Evolutionary conservation across 2,113 vertebrate genomes (phyloP).

Genomic region (Paraplagusia blochii): DNA sequence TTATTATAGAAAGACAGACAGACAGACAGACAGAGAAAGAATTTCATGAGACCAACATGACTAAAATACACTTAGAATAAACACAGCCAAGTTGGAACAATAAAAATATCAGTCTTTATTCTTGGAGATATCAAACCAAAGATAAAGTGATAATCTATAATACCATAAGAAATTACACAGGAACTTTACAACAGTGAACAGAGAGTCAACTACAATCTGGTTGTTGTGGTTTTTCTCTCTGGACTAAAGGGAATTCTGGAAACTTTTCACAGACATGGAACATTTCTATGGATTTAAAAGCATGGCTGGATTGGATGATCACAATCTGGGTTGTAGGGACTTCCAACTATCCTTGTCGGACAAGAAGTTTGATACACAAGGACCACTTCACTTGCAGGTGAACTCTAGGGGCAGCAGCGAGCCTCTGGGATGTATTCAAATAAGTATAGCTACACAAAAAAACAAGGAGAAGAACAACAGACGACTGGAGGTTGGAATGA

Average conservation of each 20-base stretch:
- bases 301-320: too few relatives aligned
- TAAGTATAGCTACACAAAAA: conserved; percentile 16
- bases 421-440: conserved; percentile 27
- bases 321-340: too few relatives aligned
- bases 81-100: conserved; percentile 54
- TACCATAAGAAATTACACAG: conserved; percentile 87
- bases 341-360: conserved; percentile 16
- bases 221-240: conserved; percentile 37
- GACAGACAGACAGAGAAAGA: too few relatives aligned
- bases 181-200: conserved; percentile 84
- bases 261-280: conserved; percentile 14
- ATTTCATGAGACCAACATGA: too few relatives aligned
- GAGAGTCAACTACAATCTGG: conserved; percentile 18
- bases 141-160: conserved; percentile 73
- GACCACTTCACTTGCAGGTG: conserved; percentile 10
- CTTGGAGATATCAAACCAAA: conserved; percentile 91
- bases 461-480: conserved; percentile 24
- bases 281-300: conserved; percentile 11
- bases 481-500: conserved; percentile 34
- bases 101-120: conserved; percentile 90
- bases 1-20: too few relatives aligned
- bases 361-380: conserved; percentile 20
- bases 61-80: conserved; percentile 10
- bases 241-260: conserved; percentile 23
- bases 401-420: conserved; percentile 15